Percentiles rank a stretch among this genome's conserved stretches.
Conservation (phyloP, 2,797 vertebrate species). For the Syngnathus rostellatus region DNA sequence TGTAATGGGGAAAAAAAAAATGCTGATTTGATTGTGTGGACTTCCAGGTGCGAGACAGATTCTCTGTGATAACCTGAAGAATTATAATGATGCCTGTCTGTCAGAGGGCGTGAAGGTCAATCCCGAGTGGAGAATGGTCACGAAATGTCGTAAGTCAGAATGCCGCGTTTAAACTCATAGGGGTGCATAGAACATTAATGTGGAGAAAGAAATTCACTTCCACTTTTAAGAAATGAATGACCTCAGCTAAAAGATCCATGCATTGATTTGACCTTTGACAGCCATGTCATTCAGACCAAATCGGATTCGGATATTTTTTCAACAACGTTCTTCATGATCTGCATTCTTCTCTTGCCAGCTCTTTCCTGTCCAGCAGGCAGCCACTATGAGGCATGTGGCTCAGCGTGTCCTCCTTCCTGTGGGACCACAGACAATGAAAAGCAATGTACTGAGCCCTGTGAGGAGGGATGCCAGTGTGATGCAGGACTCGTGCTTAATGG, state of each 20-base stretch:
- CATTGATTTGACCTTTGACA: not conserved
- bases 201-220: too few relatives aligned
- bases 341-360: slow-evolving; percentile 6
- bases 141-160: slow-evolving; percentile 26
- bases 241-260: not conserved
- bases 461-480: slow-evolving; percentile 26
- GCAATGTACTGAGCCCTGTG: slow-evolving; percentile 14
- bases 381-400: slow-evolving; percentile 25
- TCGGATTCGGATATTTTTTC: not conserved
- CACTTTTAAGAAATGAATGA: not conserved
- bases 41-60: slow-evolving; percentile 14
- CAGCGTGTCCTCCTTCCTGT: slow-evolving; percentile 22
- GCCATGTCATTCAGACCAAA: not conserved
- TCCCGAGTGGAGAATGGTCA: slow-evolving; percentile 13
- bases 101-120: slow-evolving; percentile 6
- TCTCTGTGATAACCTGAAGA: slow-evolving; percentile 31
- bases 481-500: slow-evolving; percentile 17
- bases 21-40: slow-evolving; percentile 3
- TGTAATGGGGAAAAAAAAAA: not conserved
- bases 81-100: slow-evolving; percentile 17
- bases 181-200: too few relatives aligned
- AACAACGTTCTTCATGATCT: not conserved
- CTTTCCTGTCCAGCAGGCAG: slow-evolving; percentile 14
- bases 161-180: too few relatives aligned
- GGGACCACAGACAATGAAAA: not conserved